phyloP scores from a whole-genome alignment of 2,113 vertebrate genomes.

The Phaethon lepturus region DNA sequence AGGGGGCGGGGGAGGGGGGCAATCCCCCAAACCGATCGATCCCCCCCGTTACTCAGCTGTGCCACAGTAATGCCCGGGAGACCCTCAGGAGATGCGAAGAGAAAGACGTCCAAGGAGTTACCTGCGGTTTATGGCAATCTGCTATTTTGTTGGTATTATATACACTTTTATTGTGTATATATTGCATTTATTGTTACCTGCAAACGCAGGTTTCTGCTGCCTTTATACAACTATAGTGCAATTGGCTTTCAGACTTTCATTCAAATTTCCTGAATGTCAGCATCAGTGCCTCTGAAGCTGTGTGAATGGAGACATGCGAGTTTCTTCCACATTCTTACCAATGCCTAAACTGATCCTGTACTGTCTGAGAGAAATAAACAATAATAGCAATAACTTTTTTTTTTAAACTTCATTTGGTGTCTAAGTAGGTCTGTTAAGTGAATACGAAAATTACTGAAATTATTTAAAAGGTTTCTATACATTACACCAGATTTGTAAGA shows the following conservation, averaged over 20 bases:
- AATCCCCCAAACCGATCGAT: accelerated
- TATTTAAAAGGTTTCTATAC: not conserved
- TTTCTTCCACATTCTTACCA: not conserved
- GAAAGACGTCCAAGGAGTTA: accelerated
- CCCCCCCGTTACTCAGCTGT: accelerated
- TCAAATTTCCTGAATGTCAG: not conserved
- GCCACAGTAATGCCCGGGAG: accelerated
- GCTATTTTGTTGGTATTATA: accelerated
- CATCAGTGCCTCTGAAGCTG: not conserved
- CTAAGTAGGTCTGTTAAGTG: not conserved
- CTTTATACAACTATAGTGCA: accelerated
- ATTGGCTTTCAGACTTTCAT: not conserved
- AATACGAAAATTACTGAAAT: not conserved
- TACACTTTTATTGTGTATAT: no score
- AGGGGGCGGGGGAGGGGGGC: no score
- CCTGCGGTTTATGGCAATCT: accelerated
- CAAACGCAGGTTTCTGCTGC: not conserved
- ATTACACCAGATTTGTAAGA: not conserved
- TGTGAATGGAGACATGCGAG: not conserved
- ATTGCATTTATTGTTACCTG: no score
- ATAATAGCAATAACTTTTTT: accelerated
- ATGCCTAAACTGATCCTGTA: not conserved
- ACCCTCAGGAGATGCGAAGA: accelerated
- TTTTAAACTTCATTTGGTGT: not conserved
- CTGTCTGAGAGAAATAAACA: not conserved